Evolutionary conservation across 1,140 invertebrate species (phyloP), one percentile per base, ranked within the genome.

Genomic region (Muscidifurax raptorellus): DNA sequence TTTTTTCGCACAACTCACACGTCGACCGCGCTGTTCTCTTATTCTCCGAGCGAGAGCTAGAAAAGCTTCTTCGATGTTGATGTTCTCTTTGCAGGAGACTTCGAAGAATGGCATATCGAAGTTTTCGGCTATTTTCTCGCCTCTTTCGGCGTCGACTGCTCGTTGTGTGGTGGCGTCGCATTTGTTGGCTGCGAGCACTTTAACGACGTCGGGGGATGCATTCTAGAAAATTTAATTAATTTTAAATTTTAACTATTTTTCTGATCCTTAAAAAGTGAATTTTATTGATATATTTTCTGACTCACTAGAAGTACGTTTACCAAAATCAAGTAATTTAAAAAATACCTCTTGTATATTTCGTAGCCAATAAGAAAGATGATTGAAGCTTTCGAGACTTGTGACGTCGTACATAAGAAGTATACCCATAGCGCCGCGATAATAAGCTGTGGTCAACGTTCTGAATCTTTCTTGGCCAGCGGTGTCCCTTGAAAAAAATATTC

Each of bases 101-200:
- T 98, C 97, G 92, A 97, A 97, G 90, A 98, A 98, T 69, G 97
- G 97, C 94, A 98, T 97, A 86, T 98, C 97, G 90, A 97, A 98
- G 91, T 97, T 97, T 89, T 97, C 96, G 0, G 97, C 97, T 90
- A 98, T 95, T 96, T 97, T 97, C 93, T 96, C 94, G 25, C 96
- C 96, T 92, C 96, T 94, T 87, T 97, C 96, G 87, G 94, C 94
- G 44, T 97, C 96, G 7, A 97, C 96, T 77, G 96, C 94, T 87
- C 96, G 93, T 87, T 96, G 95, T 80, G 94, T 94, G 52, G 95
- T 94, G 52, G 95, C 95, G 88, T 97, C 97, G 89, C 96, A 97
- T 95, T 97, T 97, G 90, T 97, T 97, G 22, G 96, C 97, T 18
- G 96, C 96, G 89, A 97, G 92, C 52, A 97, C 96, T 93, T 97